Conservation (phyloP, 2,888 invertebrate genomes). For the Melanotus villosus region DNA sequence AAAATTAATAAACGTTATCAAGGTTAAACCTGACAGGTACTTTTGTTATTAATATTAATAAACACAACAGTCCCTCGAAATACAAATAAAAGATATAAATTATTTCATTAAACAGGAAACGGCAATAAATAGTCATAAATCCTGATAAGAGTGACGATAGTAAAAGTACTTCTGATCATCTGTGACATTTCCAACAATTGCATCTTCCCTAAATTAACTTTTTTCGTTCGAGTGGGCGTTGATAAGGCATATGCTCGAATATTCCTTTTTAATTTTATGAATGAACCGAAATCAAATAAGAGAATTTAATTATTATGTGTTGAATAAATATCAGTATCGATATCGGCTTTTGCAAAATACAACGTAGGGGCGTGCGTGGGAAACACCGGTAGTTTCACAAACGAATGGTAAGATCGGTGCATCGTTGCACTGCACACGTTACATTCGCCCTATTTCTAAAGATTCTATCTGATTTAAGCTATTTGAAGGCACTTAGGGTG, state of each 20-base stretch:
- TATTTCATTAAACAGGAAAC: constrained; percentile 23
- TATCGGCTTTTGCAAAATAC: neutral
- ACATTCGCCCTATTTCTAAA: constrained; percentile 17
- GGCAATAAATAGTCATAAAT: constrained; percentile 14
- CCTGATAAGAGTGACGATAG: constrained; percentile 10
- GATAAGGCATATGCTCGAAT: constrained; percentile 14
- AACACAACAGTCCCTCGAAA: neutral
- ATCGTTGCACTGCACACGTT: constrained; percentile 31
- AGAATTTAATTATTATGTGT: constrained; percentile 20
- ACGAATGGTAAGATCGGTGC: constrained; percentile 22
- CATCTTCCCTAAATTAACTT: constrained; percentile 22
- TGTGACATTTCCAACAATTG: constrained; percentile 15
- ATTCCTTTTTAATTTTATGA: neutral
- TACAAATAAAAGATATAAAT: constrained; percentile 13
- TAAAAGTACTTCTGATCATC: constrained; percentile 14
- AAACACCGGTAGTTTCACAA: constrained; percentile 12
- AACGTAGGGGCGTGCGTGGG: constrained; percentile 30
- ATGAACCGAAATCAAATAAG: constrained; percentile 10
- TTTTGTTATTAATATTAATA: neutral
- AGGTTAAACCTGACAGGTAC: neutral
- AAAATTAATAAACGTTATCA: constrained; percentile 12
- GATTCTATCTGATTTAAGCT: constrained; percentile 34
- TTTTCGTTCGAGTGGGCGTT: neutral
- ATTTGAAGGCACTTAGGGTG: constrained; percentile 29
- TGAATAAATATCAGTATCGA: constrained; percentile 12